Evolutionary conservation across 2,888 invertebrate species (phyloP).

Genomic region (Cheilosia vulpina): DNA sequence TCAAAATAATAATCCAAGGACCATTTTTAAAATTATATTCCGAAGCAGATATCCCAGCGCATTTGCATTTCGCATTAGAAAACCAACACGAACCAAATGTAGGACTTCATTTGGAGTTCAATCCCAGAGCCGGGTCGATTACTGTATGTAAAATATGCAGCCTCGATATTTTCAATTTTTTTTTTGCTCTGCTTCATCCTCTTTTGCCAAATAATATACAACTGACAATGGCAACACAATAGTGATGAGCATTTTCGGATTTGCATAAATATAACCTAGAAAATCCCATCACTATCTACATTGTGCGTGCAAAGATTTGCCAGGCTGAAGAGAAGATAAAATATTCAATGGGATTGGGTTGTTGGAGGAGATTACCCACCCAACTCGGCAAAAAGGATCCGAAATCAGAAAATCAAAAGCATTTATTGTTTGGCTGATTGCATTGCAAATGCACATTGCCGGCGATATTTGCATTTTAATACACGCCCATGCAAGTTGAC

Average conservation of each 20-base stretch:
- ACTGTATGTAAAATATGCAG: conserved; percentile 38
- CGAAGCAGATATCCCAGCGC: not conserved
- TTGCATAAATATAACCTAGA: conserved; percentile 67
- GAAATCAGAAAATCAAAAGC: conserved; percentile 58
- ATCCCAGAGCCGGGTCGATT: conserved; percentile 29
- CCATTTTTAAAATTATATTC: not conserved
- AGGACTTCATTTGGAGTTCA: conserved; percentile 36
- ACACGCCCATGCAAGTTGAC: conserved; percentile 45
- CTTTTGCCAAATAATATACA: conserved; percentile 3
- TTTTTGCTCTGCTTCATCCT: not conserved
- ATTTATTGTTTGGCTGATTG: conserved; percentile 68
- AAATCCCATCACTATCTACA: conserved; percentile 27
- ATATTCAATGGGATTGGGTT: conserved; percentile 59
- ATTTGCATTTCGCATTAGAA: conserved; percentile 32
- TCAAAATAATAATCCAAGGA: not conserved
- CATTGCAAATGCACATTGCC: conserved; percentile 61
- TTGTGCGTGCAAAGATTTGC: conserved; percentile 6
- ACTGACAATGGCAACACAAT: conserved; percentile 55
- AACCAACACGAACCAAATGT: conserved; percentile 3
- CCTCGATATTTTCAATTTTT: conserved; percentile 10
- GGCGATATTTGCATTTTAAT: conserved; percentile 69
- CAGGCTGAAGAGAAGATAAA: conserved; percentile 50
- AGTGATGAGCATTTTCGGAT: conserved; percentile 63
- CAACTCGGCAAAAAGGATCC: conserved; percentile 11
- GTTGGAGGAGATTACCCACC: not conserved